phyloP scores from a whole-genome alignment of 2,113 vertebrate species.

The Cyanistes caeruleus region DNA sequence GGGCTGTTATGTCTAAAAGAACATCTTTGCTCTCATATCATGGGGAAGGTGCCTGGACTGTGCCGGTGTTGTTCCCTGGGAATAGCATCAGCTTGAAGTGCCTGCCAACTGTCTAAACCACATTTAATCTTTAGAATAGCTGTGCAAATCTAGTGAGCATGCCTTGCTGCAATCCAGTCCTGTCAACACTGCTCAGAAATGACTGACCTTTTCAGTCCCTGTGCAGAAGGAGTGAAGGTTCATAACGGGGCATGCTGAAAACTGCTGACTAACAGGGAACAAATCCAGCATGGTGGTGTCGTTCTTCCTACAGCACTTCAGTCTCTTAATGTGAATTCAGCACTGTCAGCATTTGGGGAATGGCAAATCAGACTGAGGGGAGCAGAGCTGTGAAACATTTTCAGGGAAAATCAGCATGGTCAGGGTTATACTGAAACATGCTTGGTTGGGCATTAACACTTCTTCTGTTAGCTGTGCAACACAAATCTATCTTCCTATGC shows the following conservation, averaged over 20 bases:
- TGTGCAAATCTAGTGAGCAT: not conserved
- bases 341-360: not conserved
- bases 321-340: not conserved
- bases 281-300: not conserved
- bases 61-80: not conserved
- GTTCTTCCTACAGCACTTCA: not conserved
- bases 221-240: not conserved
- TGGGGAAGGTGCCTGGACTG: not conserved
- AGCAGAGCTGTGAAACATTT: not conserved
- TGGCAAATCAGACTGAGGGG: not conserved
- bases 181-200: not conserved
- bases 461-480: not conserved
- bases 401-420: not conserved
- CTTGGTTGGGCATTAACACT: not conserved
- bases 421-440: not conserved
- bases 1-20: not conserved
- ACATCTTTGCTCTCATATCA: not conserved
- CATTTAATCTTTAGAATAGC: not conserved
- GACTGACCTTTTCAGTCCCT: not conserved
- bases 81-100: not conserved
- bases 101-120: not conserved
- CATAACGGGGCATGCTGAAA: not conserved
- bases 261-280: not conserved
- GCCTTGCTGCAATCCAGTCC: not conserved
- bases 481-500: not conserved